Conservation (phyloP, 2,797 vertebrate genomes). For the Sitta carolinensis region DNA sequence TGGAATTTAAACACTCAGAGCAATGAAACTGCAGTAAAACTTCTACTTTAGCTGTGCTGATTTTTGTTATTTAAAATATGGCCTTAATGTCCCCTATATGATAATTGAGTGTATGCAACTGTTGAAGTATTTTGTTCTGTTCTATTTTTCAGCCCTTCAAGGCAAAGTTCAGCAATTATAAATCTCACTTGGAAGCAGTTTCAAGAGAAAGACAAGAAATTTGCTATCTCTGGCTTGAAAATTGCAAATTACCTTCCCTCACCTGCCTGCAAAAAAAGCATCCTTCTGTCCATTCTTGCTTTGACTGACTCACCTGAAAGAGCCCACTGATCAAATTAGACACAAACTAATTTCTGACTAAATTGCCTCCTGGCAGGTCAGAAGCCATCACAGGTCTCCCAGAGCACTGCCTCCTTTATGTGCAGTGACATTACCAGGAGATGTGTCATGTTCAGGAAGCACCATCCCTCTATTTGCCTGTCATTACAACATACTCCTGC, state of each 20-base stretch:
- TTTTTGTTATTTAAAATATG: neutral
- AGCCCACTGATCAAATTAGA: constrained; percentile 12
- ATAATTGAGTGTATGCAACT: neutral
- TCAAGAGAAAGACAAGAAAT: neutral
- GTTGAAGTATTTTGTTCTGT: neutral
- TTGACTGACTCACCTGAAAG: neutral
- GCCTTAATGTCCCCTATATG: neutral
- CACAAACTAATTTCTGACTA: constrained; percentile 53
- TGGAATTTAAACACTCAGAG: neutral
- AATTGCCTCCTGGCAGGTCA: constrained; percentile 17
- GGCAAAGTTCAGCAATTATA: neutral
- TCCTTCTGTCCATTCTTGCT: neutral
- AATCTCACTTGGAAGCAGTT: neutral
- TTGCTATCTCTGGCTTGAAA: neutral
- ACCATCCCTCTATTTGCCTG: neutral
- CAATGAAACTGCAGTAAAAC: neutral
- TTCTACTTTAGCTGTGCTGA: neutral
- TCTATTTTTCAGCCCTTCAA: neutral
- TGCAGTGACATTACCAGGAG: constrained; percentile 1
- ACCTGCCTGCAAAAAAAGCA: neutral
- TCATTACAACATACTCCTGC: neutral
- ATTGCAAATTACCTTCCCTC: neutral
- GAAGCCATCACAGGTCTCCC: neutral
- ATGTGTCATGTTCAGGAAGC: constrained; percentile 25
- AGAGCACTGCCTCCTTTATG: neutral